Base-by-base conservation (phyloP, 2,797 vertebrate species). In the Carapus acus region DNA sequence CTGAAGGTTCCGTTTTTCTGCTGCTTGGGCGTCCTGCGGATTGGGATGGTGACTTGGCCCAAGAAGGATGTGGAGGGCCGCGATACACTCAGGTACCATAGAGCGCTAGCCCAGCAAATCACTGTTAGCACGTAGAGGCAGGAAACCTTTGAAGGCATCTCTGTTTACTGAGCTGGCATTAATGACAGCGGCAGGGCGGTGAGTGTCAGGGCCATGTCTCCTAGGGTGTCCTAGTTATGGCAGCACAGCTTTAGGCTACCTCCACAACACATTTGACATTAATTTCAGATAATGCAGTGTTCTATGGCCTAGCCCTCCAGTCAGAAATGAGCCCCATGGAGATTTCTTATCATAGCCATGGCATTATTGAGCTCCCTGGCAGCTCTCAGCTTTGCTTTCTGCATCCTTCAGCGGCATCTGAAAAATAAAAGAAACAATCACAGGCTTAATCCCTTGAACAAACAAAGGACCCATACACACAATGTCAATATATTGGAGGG, bases 71-170 rank as follows among this genome's bases (percentile, higher is more conserved):
- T 87, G 76, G 94, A 93, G 17, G 94, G 93, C 13, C 94, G 91
- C 31, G 94, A 92, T 71, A 94, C 83, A 48, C 93, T 97, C 74
- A 99, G 83, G 83, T 97, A 99, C 96, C 96, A 99, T 71, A 99
- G 91, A 80, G 94, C 96, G 0, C 95, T 98, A 76, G 96, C 96
- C 95, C 96, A 99, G 74, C 94, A 97, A 72, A 99, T 91, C 61
- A 98, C 96, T 27, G 96, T 99, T 88, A 99, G 83, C 73, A 99
- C 64, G 42, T 99, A 99, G 13, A 99, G 82, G 79, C 94, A 99
- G 42, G 94, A 98, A 73, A 98, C 94, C 76, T 97, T 99, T 33
- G 96, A 98, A 87, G 94, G 90, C 96, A 99, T 98, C 81, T 71
- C 85, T 83, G 78, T 61, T 74, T 71, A 68, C 74, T 69, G 13